These are phyloP conservation scores for Echinarachnius parma DNA, from an alignment of 53 echinoderm and acorn worm genomes.

Conservation along the genomic window DNA sequence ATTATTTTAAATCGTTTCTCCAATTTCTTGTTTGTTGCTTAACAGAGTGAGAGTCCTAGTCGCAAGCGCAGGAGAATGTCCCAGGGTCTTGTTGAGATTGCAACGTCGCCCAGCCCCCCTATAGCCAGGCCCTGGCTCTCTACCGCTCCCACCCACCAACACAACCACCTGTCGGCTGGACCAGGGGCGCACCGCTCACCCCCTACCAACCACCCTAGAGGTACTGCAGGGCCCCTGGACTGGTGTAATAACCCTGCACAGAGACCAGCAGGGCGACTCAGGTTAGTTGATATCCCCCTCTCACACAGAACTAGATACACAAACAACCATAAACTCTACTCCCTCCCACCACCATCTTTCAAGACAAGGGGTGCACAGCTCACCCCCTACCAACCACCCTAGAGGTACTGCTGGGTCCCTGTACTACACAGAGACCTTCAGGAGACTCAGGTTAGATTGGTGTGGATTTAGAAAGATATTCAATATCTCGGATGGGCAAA, in stretches of 20 bases:
- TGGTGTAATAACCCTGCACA: constrained; percentile 71
- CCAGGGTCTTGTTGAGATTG: constrained; percentile 86
- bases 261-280: constrained; percentile 66
- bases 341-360: constrained; percentile 25
- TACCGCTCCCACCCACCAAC: constrained; percentile 31
- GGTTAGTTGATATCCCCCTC: too few relatives aligned
- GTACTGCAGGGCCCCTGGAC: constrained; percentile 48
- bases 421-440: too few relatives aligned
- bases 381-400: constrained; percentile 40
- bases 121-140: constrained; percentile 96
- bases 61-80: constrained; percentile 99
- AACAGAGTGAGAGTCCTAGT: constrained; percentile 98
- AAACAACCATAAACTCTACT: too few relatives aligned
- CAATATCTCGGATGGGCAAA: too few relatives aligned
- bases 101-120: constrained; percentile 82
- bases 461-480: too few relatives aligned
- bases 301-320: too few relatives aligned
- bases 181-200: constrained; percentile 41
- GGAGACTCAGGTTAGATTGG: too few relatives aligned
- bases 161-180: constrained; percentile 23
- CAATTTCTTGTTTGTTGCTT: neutral
- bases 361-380: constrained; percentile 32
- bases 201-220: constrained; percentile 39
- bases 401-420: constrained; percentile 38
- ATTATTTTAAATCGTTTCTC: neutral